Conservation (phyloP, 2,888 invertebrate genomes). For the Oxystoma pomonae region DNA sequence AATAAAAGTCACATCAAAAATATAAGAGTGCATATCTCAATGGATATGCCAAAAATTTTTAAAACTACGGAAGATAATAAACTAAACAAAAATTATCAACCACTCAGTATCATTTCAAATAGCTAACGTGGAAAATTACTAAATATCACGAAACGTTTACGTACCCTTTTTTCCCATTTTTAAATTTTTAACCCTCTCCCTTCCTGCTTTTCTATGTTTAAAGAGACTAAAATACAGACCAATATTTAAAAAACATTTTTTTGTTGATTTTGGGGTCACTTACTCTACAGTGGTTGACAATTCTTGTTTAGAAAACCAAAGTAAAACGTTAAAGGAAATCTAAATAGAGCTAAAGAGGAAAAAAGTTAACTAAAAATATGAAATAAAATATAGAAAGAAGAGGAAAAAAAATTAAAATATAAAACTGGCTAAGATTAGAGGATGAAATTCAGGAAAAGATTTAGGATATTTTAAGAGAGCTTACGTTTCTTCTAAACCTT, state of each 20-base stretch:
- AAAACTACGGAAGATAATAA: neutral
- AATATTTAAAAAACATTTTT: too few species aligned
- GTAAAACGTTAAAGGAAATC: neutral
- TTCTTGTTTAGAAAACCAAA: neutral
- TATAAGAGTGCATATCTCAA: slow-evolving; percentile 43
- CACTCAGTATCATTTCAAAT: too few species aligned
- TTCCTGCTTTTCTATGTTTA: too few species aligned
- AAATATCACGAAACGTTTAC: too few species aligned
- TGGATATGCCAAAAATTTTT: slow-evolving; percentile 47
- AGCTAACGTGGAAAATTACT: too few species aligned
- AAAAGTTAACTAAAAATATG: slow-evolving; percentile 2
- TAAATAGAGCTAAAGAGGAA: neutral
- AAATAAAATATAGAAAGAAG: neutral
- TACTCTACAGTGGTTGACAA: neutral
- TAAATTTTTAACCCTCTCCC: too few species aligned
- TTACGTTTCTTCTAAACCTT: neutral
- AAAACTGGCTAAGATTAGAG: neutral
- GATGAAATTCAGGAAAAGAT: slow-evolving; percentile 2
- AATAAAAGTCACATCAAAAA: slow-evolving; percentile 37
- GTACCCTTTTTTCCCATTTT: too few species aligned
- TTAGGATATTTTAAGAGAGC: neutral
- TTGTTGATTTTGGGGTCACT: too few species aligned
- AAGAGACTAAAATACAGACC: too few species aligned
- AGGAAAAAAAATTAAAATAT: neutral
- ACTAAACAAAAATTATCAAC: slow-evolving; percentile 9